Evolutionary conservation across 2,797 vertebrate genomes (phyloP).

Genomic region (Anniella stebbinsi): DNA sequence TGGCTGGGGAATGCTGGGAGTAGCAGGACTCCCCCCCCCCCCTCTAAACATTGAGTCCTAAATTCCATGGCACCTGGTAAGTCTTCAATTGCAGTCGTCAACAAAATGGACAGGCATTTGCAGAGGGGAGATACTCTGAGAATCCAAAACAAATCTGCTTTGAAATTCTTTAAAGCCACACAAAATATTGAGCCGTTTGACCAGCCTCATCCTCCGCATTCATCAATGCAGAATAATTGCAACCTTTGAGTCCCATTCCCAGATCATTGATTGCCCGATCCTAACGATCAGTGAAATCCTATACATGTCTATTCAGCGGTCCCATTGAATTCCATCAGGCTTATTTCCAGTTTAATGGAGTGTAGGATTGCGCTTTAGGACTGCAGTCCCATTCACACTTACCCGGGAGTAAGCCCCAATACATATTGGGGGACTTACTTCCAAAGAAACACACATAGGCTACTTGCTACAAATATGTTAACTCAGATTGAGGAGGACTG

Average conservation of each 20-base stretch:
- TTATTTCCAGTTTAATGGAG: no score
- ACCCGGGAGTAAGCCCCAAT: neutral
- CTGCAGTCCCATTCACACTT: neutral
- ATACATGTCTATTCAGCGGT: no score
- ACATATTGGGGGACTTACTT: neutral
- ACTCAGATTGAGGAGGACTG: neutral
- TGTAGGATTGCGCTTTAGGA: no score
- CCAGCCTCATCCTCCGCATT: neutral
- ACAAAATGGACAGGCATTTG: neutral
- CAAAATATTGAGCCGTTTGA: neutral
- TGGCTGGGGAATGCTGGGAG: no score
- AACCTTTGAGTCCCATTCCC: no score
- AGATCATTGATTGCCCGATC: no score
- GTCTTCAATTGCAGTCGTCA: neutral
- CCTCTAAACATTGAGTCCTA: no score
- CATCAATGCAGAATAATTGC: neutral
- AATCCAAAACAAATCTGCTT: neutral
- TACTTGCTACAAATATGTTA: no score
- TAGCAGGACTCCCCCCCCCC: no score
- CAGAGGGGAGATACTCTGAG: neutral
- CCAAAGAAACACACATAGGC: neutral
- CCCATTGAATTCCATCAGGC: no score
- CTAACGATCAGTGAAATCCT: neutral
- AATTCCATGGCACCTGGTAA: neutral
- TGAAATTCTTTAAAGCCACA: neutral